Base-by-base conservation (phyloP, 2,888 invertebrate genomes). In the Lithosia quadra region DNA sequence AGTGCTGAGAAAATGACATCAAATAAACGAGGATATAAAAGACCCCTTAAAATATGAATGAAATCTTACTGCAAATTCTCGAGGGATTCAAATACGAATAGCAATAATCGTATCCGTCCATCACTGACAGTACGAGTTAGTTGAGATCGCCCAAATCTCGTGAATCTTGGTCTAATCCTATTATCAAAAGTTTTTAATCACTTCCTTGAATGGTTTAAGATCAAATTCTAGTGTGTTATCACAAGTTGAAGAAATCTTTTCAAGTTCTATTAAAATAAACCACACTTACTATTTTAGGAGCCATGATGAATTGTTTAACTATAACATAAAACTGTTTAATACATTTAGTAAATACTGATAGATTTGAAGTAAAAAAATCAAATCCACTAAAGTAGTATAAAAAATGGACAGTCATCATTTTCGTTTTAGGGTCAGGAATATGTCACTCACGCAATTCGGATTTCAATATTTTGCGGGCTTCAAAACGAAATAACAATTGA, bases 361-460 rank as follows among this genome's bases (percentile, higher is more conserved):
- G 15, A 4, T 36, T 36, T 10, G 15, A 59, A 39, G 7, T 13
- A 60, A 60, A 39, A 59, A 60, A 60, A 53, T 74, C 69, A 65
- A 79, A 76, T 72, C 68, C 49, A 39, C 59, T 28, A 65, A 74
- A 71, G 65, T 53, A 71, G 76, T 65, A 76, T 28, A 5, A 28
- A 28, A 28, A 79, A 76, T 73, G 64, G 68, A 55, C 59, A 64
- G 71, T 77, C 79, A 77, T 76, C 69, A 69, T 58, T 69, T 79
- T 79, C 74, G 69, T 61, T 77, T 77, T 79, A 72, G 39, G 79
- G 74, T 69, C 73, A 69, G 58, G 18, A 64, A 60, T 36, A 56
- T 64, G 60, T 57, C 67, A 78, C 28, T 39, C 9, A 49, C 65
- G 65, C 56, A 69, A 76, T 77, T 74, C 58, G 62, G 55, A 49